phyloP scores from a whole-genome alignment of 2,888 invertebrate species.

The Tridacna crocea region DNA sequence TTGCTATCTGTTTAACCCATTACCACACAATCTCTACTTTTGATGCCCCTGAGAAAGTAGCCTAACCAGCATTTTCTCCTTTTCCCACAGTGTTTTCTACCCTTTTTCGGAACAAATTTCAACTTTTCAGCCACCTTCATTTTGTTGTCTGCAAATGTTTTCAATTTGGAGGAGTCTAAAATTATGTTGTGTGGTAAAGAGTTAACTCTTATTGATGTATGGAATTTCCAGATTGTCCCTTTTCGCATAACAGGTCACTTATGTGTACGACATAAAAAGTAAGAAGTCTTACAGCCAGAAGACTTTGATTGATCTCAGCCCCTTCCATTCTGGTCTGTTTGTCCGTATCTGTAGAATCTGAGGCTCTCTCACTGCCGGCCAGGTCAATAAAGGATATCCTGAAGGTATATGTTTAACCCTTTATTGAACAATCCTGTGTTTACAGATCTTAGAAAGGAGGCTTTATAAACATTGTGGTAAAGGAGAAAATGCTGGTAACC shows the following conservation, averaged over 20 bases:
- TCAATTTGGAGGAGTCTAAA: too few species aligned
- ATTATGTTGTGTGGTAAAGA: too few species aligned
- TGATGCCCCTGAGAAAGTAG: background rate
- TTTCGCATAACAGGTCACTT: too few species aligned
- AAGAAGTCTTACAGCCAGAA: conserved; percentile 80
- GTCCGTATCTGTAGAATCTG: conserved; percentile 81
- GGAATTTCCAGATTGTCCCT: too few species aligned
- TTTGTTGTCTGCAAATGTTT: too few species aligned
- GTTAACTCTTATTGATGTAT: too few species aligned
- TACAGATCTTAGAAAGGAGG: too few species aligned
- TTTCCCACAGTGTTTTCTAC: conserved; percentile 6
- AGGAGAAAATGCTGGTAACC: background rate
- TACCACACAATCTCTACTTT: too few species aligned
- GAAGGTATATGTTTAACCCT: conserved; percentile 27
- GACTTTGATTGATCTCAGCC: conserved; percentile 84
- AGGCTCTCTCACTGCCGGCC: conserved; percentile 83
- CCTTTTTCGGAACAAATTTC: too few species aligned
- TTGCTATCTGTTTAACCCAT: too few species aligned
- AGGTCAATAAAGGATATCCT: conserved; percentile 84
- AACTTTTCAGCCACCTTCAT: too few species aligned
- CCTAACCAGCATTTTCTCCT: background rate
- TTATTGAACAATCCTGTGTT: background rate
- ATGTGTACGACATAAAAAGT: too few species aligned
- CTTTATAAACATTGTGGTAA: background rate
- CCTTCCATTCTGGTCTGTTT: conserved; percentile 83